Evolutionary conservation across 2,113 vertebrate genomes (phyloP), one percentile per base, ranked within the genome.

Genomic region (Oophaga pumilio): DNA sequence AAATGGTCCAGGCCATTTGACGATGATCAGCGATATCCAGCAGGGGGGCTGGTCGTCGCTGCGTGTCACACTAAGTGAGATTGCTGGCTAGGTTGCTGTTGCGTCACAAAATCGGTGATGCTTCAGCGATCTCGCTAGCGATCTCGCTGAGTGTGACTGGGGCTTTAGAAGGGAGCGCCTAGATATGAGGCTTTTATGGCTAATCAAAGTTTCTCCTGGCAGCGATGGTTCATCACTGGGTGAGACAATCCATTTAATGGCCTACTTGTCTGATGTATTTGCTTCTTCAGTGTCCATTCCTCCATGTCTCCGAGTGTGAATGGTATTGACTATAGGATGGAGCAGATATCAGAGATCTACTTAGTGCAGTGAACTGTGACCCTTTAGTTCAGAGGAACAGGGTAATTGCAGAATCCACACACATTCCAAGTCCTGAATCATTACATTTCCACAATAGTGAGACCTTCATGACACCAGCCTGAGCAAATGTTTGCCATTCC

Each of bases 401-500:
- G 6, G 6, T 24, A 24, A 77, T 64, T 43, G 43, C 57, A 49
- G 9, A 60, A 50, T 69, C 43, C 43, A 28, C 64, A 53, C 24
- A 52, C 81, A 83, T 66, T 69, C 49, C 62, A 83, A 18, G 81
- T 18, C 66, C 62, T 68, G 49, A 68, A 24, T 68, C 22, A 52
- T 69, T 83, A 49, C 62, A 26, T 69, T 83, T 68, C 43, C 64
- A 69, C 49, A 69, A 68, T 68, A 52, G 62, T 69, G 81, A 83
- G 43, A 83, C 81, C 62, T 43, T 22, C 43, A 69, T 68, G 49
- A 83, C 81, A 83, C 62, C 64, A n/a, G 43, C 13, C 62, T 83
- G 80, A 68, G 81, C 15, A 83, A 83, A 64, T 83, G 60, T 83
- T 68, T 83, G 81, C 5, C 68, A 68, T 69, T 68, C 62, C 62